Percentiles rank a stretch among this genome's conserved stretches.
These are phyloP conservation scores for Amia ocellicauda DNA, from an alignment of 2,113 vertebrate genomes.

Conservation along the genomic window DNA sequence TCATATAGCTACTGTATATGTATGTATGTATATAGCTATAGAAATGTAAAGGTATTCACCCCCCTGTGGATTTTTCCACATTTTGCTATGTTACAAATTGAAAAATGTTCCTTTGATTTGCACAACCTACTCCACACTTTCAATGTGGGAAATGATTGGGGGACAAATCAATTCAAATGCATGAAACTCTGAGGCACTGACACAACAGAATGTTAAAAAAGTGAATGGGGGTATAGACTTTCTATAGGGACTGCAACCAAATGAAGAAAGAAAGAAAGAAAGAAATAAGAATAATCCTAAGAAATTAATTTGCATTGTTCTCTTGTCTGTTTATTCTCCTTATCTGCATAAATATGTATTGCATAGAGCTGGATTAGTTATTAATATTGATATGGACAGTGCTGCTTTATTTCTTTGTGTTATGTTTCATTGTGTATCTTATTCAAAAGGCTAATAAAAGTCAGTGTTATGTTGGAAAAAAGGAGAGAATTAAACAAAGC, in stretches of 20 bases:
- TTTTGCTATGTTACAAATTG: too few relatives aligned
- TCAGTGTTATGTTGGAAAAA: conserved; percentile 17
- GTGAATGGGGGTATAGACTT: too few relatives aligned
- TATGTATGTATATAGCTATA: not conserved
- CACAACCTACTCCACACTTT: too few relatives aligned
- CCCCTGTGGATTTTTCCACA: too few relatives aligned
- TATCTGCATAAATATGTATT: conserved; percentile 11
- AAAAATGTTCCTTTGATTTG: too few relatives aligned
- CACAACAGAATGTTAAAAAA: too few relatives aligned
- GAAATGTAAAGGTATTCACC: too few relatives aligned
- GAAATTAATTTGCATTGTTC: conserved; percentile 6
- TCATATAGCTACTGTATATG: too few relatives aligned
- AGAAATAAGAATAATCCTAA: not conserved
- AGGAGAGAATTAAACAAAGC: conserved; percentile 10
- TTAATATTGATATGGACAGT: conserved; percentile 19
- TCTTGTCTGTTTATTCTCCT: conserved; percentile 5
- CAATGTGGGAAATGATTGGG: too few relatives aligned
- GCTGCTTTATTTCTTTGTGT: not conserved
- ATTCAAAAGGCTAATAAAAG: conserved; percentile 26
- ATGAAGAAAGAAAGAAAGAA: too few relatives aligned
- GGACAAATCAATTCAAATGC: not conserved
- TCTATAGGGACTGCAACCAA: too few relatives aligned
- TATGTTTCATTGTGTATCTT: conserved; percentile 13
- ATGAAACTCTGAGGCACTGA: not conserved
- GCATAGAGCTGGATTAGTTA: not conserved